These are phyloP conservation scores for Catharus fuscescens DNA, from an alignment of 2,113 vertebrate genomes.

Conservation along the genomic window DNA sequence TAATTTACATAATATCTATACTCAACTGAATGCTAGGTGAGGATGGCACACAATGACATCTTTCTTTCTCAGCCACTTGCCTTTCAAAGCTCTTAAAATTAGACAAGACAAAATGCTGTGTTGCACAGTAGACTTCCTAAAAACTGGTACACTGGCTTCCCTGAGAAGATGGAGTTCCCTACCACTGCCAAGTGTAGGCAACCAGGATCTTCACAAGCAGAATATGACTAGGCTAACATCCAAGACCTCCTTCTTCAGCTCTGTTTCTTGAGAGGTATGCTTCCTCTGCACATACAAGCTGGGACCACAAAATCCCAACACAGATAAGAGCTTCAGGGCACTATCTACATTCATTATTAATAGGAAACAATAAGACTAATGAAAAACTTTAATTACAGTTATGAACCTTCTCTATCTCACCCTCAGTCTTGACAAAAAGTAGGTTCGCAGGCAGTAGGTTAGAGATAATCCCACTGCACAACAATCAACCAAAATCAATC, in stretches of 20 bases:
- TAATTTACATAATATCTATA: neutral
- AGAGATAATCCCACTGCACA: neutral
- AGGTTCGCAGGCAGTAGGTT: neutral
- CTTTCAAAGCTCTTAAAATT: neutral
- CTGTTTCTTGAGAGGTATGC: neutral
- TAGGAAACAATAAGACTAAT: neutral
- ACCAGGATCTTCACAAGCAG: neutral
- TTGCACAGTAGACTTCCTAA: neutral
- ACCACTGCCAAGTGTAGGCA: neutral
- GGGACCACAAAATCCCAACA: neutral
- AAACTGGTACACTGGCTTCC: neutral
- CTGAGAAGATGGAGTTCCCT: neutral
- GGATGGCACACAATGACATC: neutral
- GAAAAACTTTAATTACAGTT: conserved; percentile 30
- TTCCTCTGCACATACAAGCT: neutral
- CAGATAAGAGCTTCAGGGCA: neutral
- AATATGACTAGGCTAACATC: neutral
- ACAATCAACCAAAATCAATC: neutral
- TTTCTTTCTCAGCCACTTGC: neutral
- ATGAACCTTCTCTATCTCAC: neutral
- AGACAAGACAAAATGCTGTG: neutral
- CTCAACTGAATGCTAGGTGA: neutral
- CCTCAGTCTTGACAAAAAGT: neutral
- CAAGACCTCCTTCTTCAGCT: neutral
- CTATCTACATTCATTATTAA: conserved; percentile 3